Evolutionary conservation across 2,888 invertebrate species (phyloP).

Genomic region (Platypus cylindrus): DNA sequence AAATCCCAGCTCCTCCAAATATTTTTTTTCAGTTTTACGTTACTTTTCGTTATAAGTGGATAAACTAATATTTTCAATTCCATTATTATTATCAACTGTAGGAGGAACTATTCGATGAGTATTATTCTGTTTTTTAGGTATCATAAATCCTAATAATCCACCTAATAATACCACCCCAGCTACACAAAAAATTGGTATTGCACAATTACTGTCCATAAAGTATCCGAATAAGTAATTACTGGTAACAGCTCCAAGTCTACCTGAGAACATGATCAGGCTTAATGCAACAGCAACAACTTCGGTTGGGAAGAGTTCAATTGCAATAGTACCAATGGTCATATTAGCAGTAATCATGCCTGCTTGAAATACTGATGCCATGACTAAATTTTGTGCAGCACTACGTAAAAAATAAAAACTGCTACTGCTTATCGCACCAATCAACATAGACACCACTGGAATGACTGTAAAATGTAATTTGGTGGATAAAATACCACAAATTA

Average conservation of each 20-base stretch:
- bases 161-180: conserved; percentile 38
- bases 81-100: no score
- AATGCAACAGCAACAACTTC: conserved; percentile 46
- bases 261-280: conserved; percentile 51
- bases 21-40: conserved; percentile 11
- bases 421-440: conserved; percentile 43
- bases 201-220: conserved; percentile 48
- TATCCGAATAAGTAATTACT: conserved; percentile 53
- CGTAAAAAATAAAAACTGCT: conserved; percentile 46
- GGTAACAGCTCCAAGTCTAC: conserved; percentile 50
- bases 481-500: conserved; percentile 48
- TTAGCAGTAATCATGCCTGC: conserved; percentile 39
- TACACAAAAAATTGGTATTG: conserved; percentile 50
- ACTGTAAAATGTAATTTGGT: conserved; percentile 23
- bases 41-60: neutral
- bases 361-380: conserved; percentile 42
- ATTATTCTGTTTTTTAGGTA: conserved; percentile 20
- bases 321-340: conserved; percentile 31
- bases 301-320: conserved; percentile 32
- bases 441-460: conserved; percentile 33
- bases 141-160: conserved; percentile 31
- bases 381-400: conserved; percentile 42
- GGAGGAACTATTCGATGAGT: conserved; percentile 3
- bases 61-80: conserved; percentile 6
- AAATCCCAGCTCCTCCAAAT: conserved; percentile 29